These are phyloP conservation scores for Phalacrocorax carbo DNA, from an alignment of 2,113 vertebrate species.

Conservation along the genomic window DNA sequence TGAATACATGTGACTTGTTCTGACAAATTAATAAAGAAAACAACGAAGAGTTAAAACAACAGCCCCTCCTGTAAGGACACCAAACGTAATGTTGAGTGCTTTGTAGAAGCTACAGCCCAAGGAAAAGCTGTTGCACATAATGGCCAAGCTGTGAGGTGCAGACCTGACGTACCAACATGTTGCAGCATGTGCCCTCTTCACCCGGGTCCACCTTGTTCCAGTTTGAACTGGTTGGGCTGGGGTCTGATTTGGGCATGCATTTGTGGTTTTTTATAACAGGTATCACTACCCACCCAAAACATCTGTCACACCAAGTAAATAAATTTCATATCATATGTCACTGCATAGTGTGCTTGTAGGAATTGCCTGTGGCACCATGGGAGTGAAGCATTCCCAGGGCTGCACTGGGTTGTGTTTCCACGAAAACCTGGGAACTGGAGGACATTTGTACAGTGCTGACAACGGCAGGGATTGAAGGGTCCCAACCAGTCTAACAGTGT, in stretches of 20 bases:
- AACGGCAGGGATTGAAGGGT: neutral
- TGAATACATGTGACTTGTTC: neutral
- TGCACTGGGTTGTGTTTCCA: neutral
- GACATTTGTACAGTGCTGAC: neutral
- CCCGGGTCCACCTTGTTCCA: neutral
- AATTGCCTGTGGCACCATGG: neutral
- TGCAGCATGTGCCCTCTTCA: neutral
- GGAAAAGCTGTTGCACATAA: neutral
- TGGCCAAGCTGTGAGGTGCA: neutral
- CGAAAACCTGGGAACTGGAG: neutral
- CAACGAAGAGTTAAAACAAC: neutral
- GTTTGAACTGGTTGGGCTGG: neutral
- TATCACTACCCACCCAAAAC: neutral
- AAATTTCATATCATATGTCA: neutral
- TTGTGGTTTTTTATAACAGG: neutral
- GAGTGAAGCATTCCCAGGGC: neutral
- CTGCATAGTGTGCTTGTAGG: fast-evolving
- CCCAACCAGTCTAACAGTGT: neutral
- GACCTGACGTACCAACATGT: neutral
- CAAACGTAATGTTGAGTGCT: fast-evolving
- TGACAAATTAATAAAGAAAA: neutral
- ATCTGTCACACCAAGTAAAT: neutral
- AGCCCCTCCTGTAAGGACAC: neutral
- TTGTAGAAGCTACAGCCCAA: neutral
- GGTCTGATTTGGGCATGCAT: neutral